A percentile compares a stretch with the other conserved stretches of the same genome.
phyloP scores from a whole-genome alignment of 2,113 vertebrate genomes.

The Orthonyx spaldingii region DNA sequence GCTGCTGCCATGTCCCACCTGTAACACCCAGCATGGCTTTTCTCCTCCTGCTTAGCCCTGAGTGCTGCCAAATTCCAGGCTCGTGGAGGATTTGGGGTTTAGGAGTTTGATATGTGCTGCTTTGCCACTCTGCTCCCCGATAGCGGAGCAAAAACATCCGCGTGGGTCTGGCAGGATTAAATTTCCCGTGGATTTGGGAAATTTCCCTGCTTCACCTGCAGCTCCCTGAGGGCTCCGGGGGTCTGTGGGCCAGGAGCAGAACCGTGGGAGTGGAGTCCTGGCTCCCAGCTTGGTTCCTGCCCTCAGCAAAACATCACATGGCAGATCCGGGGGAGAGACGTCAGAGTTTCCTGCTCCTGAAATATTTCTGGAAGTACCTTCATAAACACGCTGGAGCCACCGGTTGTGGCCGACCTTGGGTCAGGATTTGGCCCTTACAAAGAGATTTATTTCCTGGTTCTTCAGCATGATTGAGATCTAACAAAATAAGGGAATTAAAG shows the following conservation, averaged over 20 bases:
- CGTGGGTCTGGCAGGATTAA: background rate
- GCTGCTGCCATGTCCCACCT: background rate
- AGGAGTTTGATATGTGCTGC: background rate
- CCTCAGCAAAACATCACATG: background rate
- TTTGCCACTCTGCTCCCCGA: background rate
- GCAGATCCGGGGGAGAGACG: background rate
- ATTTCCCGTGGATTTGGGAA: background rate
- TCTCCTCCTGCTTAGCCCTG: background rate
- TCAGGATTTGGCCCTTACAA: background rate
- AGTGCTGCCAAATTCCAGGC: background rate
- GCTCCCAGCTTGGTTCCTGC: background rate
- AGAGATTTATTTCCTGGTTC: background rate
- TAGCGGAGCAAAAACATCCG: fast-evolving
- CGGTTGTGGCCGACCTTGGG: background rate
- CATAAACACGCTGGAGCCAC: background rate
- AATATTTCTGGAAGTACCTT: background rate
- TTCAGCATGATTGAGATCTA: background rate
- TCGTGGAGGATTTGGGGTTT: background rate
- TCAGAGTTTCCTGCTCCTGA: background rate
- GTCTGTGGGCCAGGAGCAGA: background rate
- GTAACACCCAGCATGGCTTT: background rate
- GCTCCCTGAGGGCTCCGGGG: background rate
- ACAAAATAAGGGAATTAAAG: background rate
- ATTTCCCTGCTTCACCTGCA: background rate
- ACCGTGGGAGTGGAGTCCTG: background rate